Evolutionary conservation across 2,113 vertebrate genomes (phyloP).

Genomic region (Platichthys stellatus): DNA sequence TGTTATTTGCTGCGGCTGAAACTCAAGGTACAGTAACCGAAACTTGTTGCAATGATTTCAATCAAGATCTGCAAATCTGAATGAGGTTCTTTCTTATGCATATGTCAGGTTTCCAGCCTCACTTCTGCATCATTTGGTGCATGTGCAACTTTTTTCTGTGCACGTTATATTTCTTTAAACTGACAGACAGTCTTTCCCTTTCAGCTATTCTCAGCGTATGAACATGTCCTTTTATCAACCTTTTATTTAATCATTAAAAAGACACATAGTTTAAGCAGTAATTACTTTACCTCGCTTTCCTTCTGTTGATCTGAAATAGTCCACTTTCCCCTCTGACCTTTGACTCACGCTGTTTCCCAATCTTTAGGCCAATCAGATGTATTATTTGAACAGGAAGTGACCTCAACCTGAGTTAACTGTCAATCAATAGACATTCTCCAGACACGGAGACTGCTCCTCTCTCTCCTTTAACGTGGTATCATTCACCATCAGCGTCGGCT

Average conservation of each 20-base stretch:
- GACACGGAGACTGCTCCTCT: constrained; percentile 27
- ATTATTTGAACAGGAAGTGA: constrained; percentile 52
- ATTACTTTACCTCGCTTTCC: background rate
- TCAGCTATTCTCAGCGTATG: background rate
- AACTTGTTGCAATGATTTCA: constrained; percentile 6
- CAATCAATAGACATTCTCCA: constrained; percentile 62
- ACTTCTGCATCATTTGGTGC: background rate
- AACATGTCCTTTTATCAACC: background rate
- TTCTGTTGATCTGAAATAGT: background rate
- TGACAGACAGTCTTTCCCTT: too few relatives aligned
- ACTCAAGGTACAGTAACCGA: background rate
- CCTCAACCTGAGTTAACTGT: constrained; percentile 57
- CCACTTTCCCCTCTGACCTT: background rate
- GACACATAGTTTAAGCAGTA: background rate
- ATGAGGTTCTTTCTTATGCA: background rate
- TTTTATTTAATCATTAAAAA: background rate
- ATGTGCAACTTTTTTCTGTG: background rate
- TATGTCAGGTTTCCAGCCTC: background rate
- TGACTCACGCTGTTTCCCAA: constrained; percentile 16
- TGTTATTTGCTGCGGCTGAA: background rate
- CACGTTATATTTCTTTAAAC: background rate
- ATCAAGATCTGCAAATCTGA: background rate
- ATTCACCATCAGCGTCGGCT: constrained; percentile 25
- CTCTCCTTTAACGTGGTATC: constrained; percentile 24
- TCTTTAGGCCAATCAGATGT: constrained; percentile 33